phyloP scores from a whole-genome alignment of 2,113 vertebrate species.

The Channa maculata region DNA sequence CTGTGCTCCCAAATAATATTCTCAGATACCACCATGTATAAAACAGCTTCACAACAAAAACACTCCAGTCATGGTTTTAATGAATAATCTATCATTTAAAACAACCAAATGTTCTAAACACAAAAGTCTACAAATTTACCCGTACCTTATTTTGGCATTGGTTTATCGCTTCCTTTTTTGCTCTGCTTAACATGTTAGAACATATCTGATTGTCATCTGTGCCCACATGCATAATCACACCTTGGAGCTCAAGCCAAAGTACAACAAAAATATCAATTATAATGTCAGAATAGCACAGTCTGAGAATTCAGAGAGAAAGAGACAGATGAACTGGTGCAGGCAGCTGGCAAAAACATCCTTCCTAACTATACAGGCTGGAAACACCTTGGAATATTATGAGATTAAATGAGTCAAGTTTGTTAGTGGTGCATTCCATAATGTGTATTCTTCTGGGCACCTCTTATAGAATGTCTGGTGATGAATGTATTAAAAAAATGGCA shows the following conservation, averaged over 20 bases:
- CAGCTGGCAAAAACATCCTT: too few relatives aligned
- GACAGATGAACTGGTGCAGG: neutral
- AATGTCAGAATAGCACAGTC: constrained; percentile 37
- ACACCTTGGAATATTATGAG: neutral
- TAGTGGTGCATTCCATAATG: neutral
- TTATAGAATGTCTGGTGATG: neutral
- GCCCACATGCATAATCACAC: constrained; percentile 35
- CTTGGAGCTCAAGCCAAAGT: constrained; percentile 9
- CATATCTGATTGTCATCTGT: constrained; percentile 31
- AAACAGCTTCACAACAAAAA: constrained; percentile 19
- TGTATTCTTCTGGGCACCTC: neutral
- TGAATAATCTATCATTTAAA: too few relatives aligned
- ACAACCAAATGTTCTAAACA: neutral
- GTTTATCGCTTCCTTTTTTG: neutral
- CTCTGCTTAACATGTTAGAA: constrained; percentile 51
- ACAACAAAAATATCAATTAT: constrained; percentile 55
- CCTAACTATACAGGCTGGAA: neutral
- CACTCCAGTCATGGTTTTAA: neutral
- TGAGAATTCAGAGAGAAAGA: constrained; percentile 7
- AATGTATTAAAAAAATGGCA: neutral
- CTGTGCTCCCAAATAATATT: constrained; percentile 1
- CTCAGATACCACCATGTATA: constrained; percentile 14
- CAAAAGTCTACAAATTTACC: neutral
- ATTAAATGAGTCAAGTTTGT: neutral
- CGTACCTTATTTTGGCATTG: neutral